These are phyloP conservation scores for Malurus alboscapulatus DNA, from an alignment of 2,113 vertebrate species.

Conservation along the genomic window DNA sequence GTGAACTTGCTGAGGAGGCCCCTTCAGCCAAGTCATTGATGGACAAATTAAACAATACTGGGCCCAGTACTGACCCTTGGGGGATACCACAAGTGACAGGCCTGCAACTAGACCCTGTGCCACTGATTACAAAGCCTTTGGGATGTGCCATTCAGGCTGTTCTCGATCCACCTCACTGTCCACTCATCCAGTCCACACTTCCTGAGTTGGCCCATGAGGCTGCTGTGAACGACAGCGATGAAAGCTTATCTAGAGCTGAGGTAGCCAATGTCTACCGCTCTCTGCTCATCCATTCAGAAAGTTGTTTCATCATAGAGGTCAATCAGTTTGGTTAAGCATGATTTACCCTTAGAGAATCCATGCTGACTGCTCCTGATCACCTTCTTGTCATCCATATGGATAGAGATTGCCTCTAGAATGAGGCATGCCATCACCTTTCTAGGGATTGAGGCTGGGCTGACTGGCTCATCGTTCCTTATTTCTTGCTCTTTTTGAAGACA, in stretches of 20 bases:
- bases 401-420: not conserved
- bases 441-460: not conserved
- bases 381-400: not conserved
- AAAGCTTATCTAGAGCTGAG: not conserved
- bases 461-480: not conserved
- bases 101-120: not conserved
- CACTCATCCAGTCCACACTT: not conserved
- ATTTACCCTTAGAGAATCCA: not conserved
- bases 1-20: not conserved
- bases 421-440: not conserved
- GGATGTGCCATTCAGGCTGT: not conserved
- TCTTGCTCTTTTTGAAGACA: not conserved
- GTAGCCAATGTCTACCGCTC: not conserved
- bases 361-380: not conserved
- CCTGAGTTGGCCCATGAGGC: not conserved
- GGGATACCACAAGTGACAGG: accelerated
- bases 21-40: accelerated
- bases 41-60: not conserved
- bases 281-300: not conserved
- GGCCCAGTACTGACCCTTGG: accelerated
- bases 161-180: not conserved
- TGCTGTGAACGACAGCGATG: not conserved
- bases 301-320: not conserved
- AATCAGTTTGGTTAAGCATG: not conserved
- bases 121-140: not conserved